Evolutionary conservation across 2,113 vertebrate genomes (phyloP).

Genomic region (Pseudopipra pipra): DNA sequence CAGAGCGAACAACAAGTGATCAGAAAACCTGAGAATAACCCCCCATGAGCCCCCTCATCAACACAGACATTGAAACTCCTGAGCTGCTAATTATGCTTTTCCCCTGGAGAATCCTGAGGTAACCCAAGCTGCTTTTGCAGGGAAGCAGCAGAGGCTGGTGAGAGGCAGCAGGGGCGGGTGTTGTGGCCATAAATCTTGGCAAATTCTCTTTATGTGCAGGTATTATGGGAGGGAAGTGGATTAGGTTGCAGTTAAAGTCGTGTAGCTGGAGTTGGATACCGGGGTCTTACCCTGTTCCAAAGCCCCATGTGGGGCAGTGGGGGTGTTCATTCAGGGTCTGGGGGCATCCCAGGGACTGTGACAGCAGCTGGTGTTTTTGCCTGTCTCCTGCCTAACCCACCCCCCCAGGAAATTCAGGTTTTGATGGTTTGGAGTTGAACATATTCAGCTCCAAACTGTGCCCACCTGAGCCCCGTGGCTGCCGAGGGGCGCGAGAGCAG

Average conservation of each 20-base stretch:
- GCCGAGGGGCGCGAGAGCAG: background rate
- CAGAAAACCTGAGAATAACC: constrained; percentile 48
- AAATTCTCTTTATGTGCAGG: constrained; percentile 30
- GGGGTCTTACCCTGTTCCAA: fast-evolving
- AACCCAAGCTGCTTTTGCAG: constrained; percentile 9
- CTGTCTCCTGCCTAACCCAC: background rate
- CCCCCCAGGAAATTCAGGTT: background rate
- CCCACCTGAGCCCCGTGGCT: background rate
- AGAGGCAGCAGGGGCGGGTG: constrained; percentile 4
- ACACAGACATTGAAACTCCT: background rate
- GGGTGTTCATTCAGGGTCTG: background rate
- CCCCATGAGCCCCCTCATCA: background rate
- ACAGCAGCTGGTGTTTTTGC: background rate
- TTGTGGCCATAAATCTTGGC: constrained; percentile 52
- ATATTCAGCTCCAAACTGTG: background rate
- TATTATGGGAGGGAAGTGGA: constrained; percentile 4
- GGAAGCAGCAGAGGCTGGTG: background rate
- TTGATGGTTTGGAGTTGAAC: background rate
- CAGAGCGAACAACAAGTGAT: constrained; percentile 20
- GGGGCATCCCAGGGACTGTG: fast-evolving
- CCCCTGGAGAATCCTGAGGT: background rate
- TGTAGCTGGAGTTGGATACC: background rate
- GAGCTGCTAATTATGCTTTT: constrained; percentile 44
- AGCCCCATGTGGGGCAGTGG: background rate
- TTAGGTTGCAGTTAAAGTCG: background rate